These are phyloP conservation scores for Andrena minutula DNA, from an alignment of 2,888 invertebrate genomes.

Conservation along the genomic window DNA sequence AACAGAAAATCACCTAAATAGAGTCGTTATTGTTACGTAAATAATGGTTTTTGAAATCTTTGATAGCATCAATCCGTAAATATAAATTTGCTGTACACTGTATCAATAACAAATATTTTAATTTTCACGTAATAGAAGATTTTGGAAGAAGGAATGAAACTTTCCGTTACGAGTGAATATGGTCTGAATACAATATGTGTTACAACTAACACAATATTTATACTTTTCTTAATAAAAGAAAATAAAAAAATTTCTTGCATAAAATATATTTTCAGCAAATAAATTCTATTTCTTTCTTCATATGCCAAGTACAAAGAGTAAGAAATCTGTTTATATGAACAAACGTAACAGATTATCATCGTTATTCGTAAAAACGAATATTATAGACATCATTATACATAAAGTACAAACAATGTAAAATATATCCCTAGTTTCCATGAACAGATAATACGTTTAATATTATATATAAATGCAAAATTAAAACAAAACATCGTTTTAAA, in stretches of 20 bases:
- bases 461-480: slow-evolving; percentile 42
- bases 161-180: neutral
- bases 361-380: slow-evolving; percentile 46
- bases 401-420: slow-evolving; percentile 47
- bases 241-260: slow-evolving; percentile 26
- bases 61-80: neutral
- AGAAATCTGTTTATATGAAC: slow-evolving; percentile 37
- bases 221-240: slow-evolving; percentile 17
- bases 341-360: slow-evolving; percentile 49
- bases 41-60: neutral
- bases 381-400: slow-evolving; percentile 46
- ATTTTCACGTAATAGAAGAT: neutral
- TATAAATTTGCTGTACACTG: neutral
- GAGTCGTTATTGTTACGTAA: neutral
- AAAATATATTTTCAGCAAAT: slow-evolving; percentile 51
- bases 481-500: slow-evolving; percentile 42
- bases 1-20: too few relatives aligned
- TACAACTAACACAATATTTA: slow-evolving; percentile 4
- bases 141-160: neutral
- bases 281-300: slow-evolving; percentile 31
- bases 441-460: slow-evolving; percentile 33
- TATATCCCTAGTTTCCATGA: slow-evolving; percentile 28
- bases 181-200: neutral
- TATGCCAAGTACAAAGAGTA: slow-evolving; percentile 44
- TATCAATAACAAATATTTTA: neutral